Evolutionary conservation across 2,113 vertebrate species (phyloP), one percentile per base, ranked within the genome.

Genomic region (Corythornis madagascariensis): DNA sequence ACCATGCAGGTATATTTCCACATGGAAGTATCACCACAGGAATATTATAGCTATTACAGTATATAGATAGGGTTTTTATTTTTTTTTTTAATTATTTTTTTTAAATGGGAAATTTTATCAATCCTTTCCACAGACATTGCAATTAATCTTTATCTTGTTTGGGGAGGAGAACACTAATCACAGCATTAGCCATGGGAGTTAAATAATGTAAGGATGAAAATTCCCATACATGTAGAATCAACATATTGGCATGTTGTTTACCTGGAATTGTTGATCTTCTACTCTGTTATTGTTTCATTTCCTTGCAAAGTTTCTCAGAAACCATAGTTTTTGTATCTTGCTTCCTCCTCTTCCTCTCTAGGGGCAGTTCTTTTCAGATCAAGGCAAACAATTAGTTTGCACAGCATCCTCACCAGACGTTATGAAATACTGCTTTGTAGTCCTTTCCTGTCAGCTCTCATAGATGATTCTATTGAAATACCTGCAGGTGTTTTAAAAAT

Each of bases 301-400:
- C 95, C 94, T 96, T 78, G 33, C 26, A 81, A 75, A 84, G 61
- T 90, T 89, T 77, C 92, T 93, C 79, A 86, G 67, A 79, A 95
- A 74, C 61, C 64, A 33, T 2, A 61, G 85, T 76, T 88, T 95
- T 88, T 96, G 94, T 96, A 31, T 56, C 63, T 38, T 53, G 61
- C 67, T 96, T 96, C 94, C 94, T 93, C 87, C 43, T 83, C 86
- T 97, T 95, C 83, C 93, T 93, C 94, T 94, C 95, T 69, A 72
- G 84, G 88, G 92, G 50, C 48, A 66, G 69, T 35, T 45, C 77
- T 67, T 92, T 87, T 55, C 77, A 89, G 57, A 94, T 81, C 42
- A 69, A 95, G 82, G 77, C 83, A 92, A 93, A 96, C 75, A 94
- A 70, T 86, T 74, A 74, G 50, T 86, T 77, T 93, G 33, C 74